phyloP scores from a whole-genome alignment of 2,797 vertebrate genomes.

The Sparus aurata region DNA sequence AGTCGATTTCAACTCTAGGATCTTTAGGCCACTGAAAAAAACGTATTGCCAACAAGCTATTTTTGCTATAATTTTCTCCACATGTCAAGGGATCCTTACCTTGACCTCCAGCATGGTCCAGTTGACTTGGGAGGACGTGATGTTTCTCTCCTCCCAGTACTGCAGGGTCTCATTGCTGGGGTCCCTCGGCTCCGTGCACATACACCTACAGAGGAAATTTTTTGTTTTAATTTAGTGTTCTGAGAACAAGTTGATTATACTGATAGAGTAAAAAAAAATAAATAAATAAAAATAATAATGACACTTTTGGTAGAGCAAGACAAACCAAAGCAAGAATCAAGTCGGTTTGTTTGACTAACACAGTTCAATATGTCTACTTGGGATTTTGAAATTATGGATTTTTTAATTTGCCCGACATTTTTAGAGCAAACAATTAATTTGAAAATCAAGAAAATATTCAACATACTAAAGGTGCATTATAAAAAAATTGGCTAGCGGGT shows the following conservation, averaged over 20 bases:
- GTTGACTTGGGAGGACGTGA: slow-evolving; percentile 89
- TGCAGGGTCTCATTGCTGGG: slow-evolving; percentile 93
- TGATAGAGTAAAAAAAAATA: background rate
- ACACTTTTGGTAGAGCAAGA: background rate
- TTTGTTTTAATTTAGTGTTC: background rate
- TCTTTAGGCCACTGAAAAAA: background rate
- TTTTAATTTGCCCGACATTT: background rate
- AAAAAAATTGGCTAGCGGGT: no score
- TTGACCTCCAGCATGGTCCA: slow-evolving; percentile 93
- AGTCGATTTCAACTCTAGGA: background rate
- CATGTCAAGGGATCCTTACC: slow-evolving; percentile 67
- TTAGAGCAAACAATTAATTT: background rate
- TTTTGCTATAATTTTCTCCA: background rate
- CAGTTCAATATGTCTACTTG: no score
- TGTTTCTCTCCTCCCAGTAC: slow-evolving; percentile 91
- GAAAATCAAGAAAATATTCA: background rate
- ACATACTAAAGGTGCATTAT: background rate
- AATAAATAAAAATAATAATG: background rate
- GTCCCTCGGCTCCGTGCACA: slow-evolving; percentile 90
- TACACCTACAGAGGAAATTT: slow-evolving; percentile 86
- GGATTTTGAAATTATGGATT: background rate
- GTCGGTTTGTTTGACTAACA: no score
- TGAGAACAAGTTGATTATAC: background rate
- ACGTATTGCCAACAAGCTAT: background rate
- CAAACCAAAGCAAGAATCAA: background rate